Evolutionary conservation across 2,797 vertebrate genomes (phyloP).

Genomic region (Gymnopithys bicolor): DNA sequence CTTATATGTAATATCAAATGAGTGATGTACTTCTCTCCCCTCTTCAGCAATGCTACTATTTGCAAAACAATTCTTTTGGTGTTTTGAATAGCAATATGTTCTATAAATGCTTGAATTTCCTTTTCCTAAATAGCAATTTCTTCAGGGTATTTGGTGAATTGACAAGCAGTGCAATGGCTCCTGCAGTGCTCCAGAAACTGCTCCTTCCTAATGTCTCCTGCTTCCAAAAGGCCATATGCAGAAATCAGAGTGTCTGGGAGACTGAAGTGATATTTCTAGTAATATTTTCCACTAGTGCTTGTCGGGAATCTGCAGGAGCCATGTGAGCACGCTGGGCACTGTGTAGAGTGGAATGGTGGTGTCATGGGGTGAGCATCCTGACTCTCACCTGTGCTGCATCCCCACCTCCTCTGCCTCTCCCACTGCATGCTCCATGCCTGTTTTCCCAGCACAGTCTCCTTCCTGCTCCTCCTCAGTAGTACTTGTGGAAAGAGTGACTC

Average conservation of each 20-base stretch:
- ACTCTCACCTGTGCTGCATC: background rate
- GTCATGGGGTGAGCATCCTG: accelerated
- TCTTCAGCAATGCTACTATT: slow-evolving; percentile 74
- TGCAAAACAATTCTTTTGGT: slow-evolving; percentile 75
- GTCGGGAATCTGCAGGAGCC: accelerated
- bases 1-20: slow-evolving; percentile 81
- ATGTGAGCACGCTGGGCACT: accelerated
- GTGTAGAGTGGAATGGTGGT: background rate
- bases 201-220: slow-evolving; percentile 11
- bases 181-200: background rate
- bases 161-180: slow-evolving; percentile 50
- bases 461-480: background rate
- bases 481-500: background rate
- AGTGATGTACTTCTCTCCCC: slow-evolving; percentile 72
- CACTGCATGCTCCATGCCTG: accelerated
- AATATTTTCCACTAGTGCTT: background rate
- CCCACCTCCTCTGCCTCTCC: background rate
- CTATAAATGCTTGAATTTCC: slow-evolving; percentile 74
- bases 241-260: background rate
- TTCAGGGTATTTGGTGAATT: slow-evolving; percentile 56
- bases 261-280: background rate
- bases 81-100: slow-evolving; percentile 71
- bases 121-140: slow-evolving; percentile 71
- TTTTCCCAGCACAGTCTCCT: background rate
- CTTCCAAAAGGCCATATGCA: background rate